Conservation (phyloP, 2,797 vertebrate species). For the Tinamus major region DNA sequence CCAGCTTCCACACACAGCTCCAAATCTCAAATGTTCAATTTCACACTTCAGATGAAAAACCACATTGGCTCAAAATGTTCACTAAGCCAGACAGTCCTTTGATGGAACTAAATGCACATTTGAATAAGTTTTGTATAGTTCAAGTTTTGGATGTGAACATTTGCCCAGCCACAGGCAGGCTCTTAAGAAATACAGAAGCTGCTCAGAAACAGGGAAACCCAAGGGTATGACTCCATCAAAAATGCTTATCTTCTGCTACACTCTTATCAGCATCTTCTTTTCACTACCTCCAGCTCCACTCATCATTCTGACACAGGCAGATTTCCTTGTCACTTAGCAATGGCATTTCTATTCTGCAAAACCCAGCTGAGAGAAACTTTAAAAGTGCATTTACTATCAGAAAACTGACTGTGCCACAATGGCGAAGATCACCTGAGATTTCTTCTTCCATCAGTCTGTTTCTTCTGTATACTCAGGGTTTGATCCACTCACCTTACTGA, state of each 20-base stretch:
- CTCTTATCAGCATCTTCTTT: not conserved
- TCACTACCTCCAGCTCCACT: not conserved
- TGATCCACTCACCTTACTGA: not conserved
- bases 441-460: not conserved
- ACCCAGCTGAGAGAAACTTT: not conserved
- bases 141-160: not conserved
- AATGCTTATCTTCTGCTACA: not conserved
- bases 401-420: not conserved
- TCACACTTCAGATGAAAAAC: not conserved
- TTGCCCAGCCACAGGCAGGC: not conserved
- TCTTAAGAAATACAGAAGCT: not conserved
- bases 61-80: not conserved
- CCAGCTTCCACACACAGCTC: fast-evolving
- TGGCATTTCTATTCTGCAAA: not conserved
- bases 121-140: not conserved
- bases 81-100: not conserved
- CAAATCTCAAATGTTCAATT: not conserved
- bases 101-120: not conserved
- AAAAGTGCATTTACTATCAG: conserved; percentile 11
- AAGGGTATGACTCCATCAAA: not conserved
- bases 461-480: not conserved
- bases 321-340: not conserved
- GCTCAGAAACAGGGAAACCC: not conserved
- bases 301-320: conserved; percentile 4
- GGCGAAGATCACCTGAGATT: conserved; percentile 1